Evolutionary conservation across 2,113 vertebrate species (phyloP).

Genomic region (Corynorhinus townsendii): DNA sequence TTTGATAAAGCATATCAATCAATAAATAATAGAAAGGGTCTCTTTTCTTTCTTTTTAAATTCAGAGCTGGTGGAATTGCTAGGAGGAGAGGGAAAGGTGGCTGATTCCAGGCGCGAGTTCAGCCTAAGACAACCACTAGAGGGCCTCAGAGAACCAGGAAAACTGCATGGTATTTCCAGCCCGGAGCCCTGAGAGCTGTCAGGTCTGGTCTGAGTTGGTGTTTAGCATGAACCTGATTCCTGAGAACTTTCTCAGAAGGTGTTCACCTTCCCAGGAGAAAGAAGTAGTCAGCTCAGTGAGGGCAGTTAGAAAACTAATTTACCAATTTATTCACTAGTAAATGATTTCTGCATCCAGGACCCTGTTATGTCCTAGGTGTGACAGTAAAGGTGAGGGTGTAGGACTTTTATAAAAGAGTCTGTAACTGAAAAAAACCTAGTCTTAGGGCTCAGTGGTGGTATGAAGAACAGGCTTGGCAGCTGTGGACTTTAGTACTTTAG

Average conservation of each 20-base stretch:
- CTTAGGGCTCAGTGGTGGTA: background rate
- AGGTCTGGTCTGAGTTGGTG: background rate
- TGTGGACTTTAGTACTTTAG: background rate
- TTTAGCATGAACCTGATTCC: background rate
- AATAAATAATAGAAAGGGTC: too few relatives aligned
- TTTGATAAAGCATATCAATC: background rate
- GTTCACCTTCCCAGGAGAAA: background rate
- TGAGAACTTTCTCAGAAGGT: background rate
- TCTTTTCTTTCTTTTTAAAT: background rate
- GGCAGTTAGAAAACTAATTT: background rate
- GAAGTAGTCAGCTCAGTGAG: background rate
- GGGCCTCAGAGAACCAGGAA: conserved; percentile 76
- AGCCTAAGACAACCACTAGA: conserved; percentile 71
- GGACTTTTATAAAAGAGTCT: background rate
- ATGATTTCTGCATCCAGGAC: background rate
- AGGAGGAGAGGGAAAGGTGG: background rate
- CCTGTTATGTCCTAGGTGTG: background rate
- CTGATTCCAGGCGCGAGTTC: background rate
- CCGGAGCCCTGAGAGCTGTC: too few relatives aligned
- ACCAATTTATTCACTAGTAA: background rate
- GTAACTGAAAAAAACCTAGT: background rate
- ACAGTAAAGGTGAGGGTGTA: background rate
- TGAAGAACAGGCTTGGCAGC: background rate
- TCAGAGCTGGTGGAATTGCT: background rate
- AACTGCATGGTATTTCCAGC: background rate